These are phyloP conservation scores for Pandemis heparana DNA, from an alignment of 2,888 invertebrate genomes.

Conservation along the genomic window DNA sequence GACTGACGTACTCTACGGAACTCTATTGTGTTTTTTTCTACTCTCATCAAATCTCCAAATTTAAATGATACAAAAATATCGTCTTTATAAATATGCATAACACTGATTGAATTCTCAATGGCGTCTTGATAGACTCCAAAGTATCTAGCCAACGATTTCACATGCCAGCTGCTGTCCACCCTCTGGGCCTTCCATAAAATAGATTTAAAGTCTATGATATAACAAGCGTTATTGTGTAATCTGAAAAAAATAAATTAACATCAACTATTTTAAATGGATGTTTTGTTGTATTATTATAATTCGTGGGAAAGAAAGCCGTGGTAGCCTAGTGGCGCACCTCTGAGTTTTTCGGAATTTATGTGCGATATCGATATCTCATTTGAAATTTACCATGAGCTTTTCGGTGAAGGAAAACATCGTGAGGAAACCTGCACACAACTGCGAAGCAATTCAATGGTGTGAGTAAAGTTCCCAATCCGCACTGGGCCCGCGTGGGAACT, in stretches of 20 bases:
- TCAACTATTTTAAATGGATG: no score
- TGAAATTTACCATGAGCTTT: no score
- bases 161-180: conserved; percentile 45
- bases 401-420: no score
- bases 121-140: conserved; percentile 45
- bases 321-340: no score
- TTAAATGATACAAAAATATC: conserved; percentile 54
- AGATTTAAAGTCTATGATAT: conserved; percentile 46
- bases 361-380: no score
- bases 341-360: no score
- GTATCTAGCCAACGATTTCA: conserved; percentile 47
- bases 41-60: conserved; percentile 51
- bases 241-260: conserved; percentile 48
- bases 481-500: no score
- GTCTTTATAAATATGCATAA: conserved; percentile 48
- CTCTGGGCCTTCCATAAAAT: conserved; percentile 46
- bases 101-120: conserved; percentile 39
- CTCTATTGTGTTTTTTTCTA: conserved; percentile 23
- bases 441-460: no score
- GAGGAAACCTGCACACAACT: no score
- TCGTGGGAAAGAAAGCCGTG: no score
- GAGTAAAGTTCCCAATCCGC: no score
- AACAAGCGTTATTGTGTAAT: conserved; percentile 52
- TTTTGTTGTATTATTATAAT: no score
- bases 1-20: not conserved